Conservation (phyloP, 2,888 invertebrate genomes). For the Microctonus brassicae region DNA sequence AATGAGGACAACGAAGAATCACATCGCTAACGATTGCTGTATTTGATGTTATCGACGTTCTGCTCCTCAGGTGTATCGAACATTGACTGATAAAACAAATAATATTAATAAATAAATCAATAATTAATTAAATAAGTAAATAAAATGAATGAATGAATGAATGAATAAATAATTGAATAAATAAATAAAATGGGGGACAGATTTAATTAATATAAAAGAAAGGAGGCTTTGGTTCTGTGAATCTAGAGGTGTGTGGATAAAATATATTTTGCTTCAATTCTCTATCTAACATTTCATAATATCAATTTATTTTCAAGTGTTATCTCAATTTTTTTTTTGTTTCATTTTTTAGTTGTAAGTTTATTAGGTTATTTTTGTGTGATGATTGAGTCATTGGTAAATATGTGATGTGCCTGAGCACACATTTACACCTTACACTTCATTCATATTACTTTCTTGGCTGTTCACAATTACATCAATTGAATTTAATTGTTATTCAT, state of each 20-base stretch:
- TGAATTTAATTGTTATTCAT: not conserved
- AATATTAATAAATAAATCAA: too few species aligned
- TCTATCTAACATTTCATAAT: not conserved
- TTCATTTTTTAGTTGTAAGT: not conserved
- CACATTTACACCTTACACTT: not conserved
- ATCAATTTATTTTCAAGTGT: not conserved
- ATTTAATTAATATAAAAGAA: not conserved
- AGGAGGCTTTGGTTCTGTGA: not conserved
- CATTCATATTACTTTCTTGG: not conserved
- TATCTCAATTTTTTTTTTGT: not conserved
- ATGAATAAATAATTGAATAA: not conserved
- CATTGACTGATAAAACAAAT: constrained; percentile 1
- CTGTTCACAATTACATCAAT: not conserved
- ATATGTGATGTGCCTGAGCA: not conserved
- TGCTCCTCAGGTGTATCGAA: not conserved
- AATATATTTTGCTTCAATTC: constrained; percentile 2
- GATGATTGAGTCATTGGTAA: not conserved
- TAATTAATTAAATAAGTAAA: too few species aligned
- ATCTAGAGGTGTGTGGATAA: constrained; percentile 10
- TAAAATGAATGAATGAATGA: too few species aligned
- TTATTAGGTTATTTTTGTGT: not conserved
- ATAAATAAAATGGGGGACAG: not conserved
- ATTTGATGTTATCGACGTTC: not conserved
- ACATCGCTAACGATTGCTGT: not conserved
- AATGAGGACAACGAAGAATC: not conserved